Conservation (phyloP, 2,888 invertebrate genomes). For the Phasia obesa region DNA sequence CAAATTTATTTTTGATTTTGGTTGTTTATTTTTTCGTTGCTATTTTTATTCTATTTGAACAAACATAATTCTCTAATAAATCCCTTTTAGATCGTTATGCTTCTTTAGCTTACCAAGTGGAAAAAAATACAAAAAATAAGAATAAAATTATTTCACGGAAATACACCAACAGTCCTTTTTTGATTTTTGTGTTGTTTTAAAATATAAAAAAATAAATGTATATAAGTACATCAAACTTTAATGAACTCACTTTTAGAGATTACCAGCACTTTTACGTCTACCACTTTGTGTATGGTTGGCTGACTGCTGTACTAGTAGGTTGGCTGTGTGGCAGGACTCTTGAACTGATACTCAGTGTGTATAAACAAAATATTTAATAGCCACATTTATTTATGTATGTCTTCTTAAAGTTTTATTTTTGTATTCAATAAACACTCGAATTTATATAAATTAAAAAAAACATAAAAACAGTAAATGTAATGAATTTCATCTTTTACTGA, state of each 20-base stretch:
- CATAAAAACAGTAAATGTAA: constrained; percentile 8
- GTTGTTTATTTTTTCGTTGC: background rate
- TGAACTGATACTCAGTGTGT: constrained; percentile 47
- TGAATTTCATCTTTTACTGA: background rate
- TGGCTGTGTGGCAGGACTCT: constrained; percentile 23
- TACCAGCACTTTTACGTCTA: constrained; percentile 59
- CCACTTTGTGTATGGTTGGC: constrained; percentile 16
- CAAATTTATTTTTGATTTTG: background rate
- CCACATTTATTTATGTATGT: constrained; percentile 19
- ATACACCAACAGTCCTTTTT: constrained; percentile 52
- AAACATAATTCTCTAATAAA: constrained; percentile 51
- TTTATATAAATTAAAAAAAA: constrained; percentile 16
- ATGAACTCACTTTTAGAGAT: constrained; percentile 74
- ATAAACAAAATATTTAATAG: constrained; percentile 61
- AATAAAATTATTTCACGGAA: constrained; percentile 24
- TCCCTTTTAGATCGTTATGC: constrained; percentile 51
- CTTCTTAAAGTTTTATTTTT: constrained; percentile 3
- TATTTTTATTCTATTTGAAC: background rate
- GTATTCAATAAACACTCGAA: background rate
- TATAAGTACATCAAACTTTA: constrained; percentile 72
- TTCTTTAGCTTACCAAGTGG: constrained; percentile 38
- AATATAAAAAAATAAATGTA: constrained; percentile 8
- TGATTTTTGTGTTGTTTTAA: constrained; percentile 17
- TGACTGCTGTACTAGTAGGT: constrained; percentile 19
- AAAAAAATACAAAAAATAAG: constrained; percentile 22